Conservation (phyloP, 2,113 vertebrate species). For the Ovis aries region DNA sequence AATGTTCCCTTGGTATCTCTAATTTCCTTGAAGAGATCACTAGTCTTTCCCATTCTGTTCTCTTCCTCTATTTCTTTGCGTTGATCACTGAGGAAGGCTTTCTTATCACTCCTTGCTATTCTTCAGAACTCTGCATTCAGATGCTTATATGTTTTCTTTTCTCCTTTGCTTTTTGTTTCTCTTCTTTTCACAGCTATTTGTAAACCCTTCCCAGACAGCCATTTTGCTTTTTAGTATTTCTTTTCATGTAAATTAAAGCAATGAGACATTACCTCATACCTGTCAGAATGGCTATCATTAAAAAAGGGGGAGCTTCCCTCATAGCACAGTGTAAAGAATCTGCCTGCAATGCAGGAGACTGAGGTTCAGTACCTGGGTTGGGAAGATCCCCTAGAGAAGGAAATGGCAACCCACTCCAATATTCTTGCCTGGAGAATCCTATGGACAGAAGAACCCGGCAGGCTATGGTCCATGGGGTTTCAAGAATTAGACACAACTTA, state of each 20-base stretch:
- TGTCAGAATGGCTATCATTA: background rate
- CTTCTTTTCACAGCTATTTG: no score
- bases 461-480: background rate
- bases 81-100: no score
- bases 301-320: background rate
- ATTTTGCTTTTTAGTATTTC: no score
- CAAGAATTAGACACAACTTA: background rate
- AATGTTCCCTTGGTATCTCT: no score
- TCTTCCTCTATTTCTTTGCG: no score
- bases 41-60: no score
- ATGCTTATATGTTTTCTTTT: no score
- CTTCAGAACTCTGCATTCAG: no score
- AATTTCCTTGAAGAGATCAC: no score
- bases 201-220: no score
- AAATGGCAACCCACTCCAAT: background rate
- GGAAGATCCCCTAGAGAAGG: background rate
- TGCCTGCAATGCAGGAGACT: background rate
- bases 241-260: background rate
- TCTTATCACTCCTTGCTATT: no score
- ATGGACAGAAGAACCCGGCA: background rate
- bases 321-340: background rate
- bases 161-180: no score
- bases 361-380: rapidly evolving
- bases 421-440: background rate
- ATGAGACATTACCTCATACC: background rate